These are phyloP conservation scores for Sebastes diaconus DNA, from an alignment of 2,797 vertebrate genomes.

Conservation along the genomic window DNA sequence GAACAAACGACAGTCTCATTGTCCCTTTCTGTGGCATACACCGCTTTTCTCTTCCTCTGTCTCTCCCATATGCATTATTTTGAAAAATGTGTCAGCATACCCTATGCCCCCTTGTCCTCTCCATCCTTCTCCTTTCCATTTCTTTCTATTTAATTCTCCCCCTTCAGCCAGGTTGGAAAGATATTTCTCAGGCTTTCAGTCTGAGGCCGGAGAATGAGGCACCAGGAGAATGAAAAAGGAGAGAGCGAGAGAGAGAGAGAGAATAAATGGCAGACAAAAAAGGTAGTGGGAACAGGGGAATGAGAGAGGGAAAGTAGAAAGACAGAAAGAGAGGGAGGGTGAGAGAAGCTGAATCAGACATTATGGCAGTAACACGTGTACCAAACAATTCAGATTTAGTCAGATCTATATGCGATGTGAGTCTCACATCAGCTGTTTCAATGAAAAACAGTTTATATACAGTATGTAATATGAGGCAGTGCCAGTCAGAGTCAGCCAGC, in stretches of 20 bases:
- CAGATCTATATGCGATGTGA: not conserved
- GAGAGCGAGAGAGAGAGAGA: constrained; percentile 4
- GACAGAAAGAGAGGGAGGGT: not conserved
- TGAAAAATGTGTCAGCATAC: constrained; percentile 43
- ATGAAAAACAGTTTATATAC: not conserved
- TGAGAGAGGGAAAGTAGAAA: not conserved
- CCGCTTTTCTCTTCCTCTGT: not conserved
- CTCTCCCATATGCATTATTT: constrained; percentile 2
- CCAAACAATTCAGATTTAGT: not conserved
- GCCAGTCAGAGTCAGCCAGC: not conserved
- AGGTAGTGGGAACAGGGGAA: not conserved
- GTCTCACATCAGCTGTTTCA: not conserved
- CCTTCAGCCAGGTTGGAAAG: constrained; percentile 25
- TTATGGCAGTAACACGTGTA: not conserved
- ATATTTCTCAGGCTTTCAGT: constrained; percentile 53
- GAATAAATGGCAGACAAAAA: not conserved
- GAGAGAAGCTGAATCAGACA: not conserved
- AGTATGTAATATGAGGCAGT: not conserved
- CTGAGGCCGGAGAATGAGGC: constrained; percentile 46
- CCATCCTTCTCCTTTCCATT: not conserved
- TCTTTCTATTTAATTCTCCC: constrained; percentile 28
- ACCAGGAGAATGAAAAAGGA: constrained; percentile 23
- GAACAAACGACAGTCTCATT: not conserved
- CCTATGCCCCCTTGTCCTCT: constrained; percentile 7
- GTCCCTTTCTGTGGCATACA: not conserved